Evolutionary conservation across 2,797 vertebrate genomes (phyloP), one percentile per base, ranked within the genome.

Genomic region (Kryptopterus vitreolus): DNA sequence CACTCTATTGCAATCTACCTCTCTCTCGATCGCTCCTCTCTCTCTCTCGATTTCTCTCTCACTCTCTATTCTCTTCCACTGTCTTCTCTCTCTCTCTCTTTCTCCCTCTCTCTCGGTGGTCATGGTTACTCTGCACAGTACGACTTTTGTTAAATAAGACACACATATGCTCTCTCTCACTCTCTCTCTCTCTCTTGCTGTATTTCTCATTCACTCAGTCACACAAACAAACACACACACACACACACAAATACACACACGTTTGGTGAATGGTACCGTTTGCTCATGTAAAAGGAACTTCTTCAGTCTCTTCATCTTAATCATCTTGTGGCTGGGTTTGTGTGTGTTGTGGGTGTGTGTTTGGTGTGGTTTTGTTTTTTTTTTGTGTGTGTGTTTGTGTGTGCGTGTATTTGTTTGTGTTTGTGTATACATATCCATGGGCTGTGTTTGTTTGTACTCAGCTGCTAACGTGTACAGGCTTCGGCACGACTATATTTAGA

Each of bases 401-500:
- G 31, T 63, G 76, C 11, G 29, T 13, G 55, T 24, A 11, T 57
- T 31, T 48, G 15, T 61, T 55, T 26, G 74, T 70, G 55, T 72
- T 26, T 29, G 58, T 4, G 9, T 29, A 13, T 1, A 3, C 11
- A 13, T 26, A 52, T 48, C 8, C 22, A 57, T 71, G 55, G 46
- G 24, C 22, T n/a, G 24, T 70, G 80, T 81, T 69, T 81, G 80
- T 83, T 61, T 84, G 55, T 71, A 73, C 59, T 79, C 10, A 18
- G 52, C 81, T 81, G 77, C 43, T 48, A 80, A 78, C 15, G 29
- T 82, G 46, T 55, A 74, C 77, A 79, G 66, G 55, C 77, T 58
- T 82, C 73, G 59, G 55, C 63, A 81, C 35, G 33, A 55, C 77
- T 86, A 83, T 83, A 83, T 86, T 82, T 82, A 84, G 80, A 26